phyloP scores from a whole-genome alignment of 2,113 vertebrate species.

The Callipepla californica region DNA sequence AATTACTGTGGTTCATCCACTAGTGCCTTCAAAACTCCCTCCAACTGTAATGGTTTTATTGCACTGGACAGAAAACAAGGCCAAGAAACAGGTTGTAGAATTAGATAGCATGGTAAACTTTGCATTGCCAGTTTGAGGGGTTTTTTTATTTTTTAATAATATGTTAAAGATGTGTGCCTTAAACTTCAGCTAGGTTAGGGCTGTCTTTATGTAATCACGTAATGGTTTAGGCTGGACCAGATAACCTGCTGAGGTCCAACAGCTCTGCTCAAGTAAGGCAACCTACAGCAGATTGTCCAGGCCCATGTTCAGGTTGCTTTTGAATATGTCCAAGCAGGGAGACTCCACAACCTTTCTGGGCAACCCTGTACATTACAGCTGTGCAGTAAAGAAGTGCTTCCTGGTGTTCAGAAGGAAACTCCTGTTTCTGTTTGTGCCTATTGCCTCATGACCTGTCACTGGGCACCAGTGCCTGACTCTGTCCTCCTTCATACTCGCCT shows the following conservation, averaged over 20 bases:
- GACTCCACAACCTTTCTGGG: background rate
- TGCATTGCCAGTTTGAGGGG: background rate
- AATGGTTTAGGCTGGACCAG: background rate
- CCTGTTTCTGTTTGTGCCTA: background rate
- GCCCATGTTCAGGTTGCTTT: background rate
- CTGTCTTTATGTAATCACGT: background rate
- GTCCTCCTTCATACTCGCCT: background rate
- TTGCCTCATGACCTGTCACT: background rate
- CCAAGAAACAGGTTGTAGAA: background rate
- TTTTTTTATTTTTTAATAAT: background rate
- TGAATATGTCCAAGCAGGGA: background rate
- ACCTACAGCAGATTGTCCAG: background rate
- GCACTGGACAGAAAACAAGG: background rate
- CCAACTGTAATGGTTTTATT: background rate
- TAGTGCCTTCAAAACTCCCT: constrained; percentile 25
- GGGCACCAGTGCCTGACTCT: background rate
- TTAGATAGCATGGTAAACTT: background rate
- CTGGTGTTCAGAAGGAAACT: background rate
- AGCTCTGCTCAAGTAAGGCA: background rate
- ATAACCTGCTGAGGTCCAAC: background rate
- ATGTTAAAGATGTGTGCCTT: background rate
- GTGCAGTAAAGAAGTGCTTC: background rate
- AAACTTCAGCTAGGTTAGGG: background rate
- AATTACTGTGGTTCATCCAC: background rate
- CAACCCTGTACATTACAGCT: background rate